These are phyloP conservation scores for Cepaea hortensis DNA, from an alignment of 2,888 invertebrate genomes.

Conservation along the genomic window DNA sequence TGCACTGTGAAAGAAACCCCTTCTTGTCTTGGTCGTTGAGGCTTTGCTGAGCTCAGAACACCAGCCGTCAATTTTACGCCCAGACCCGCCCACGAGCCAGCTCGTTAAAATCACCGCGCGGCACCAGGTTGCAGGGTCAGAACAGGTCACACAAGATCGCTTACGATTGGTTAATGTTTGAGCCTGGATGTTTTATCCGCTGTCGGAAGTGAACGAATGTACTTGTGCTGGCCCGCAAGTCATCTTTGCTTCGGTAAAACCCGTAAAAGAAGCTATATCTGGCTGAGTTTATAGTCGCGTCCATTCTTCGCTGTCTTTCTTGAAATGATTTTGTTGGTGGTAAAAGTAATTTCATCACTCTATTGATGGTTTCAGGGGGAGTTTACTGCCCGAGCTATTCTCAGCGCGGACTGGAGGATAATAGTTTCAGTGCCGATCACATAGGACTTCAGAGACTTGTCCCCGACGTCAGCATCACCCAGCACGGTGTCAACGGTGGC, in stretches of 20 bases:
- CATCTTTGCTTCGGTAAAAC: constrained; percentile 10
- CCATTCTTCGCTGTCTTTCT: constrained; percentile 46
- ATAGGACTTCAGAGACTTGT: constrained; percentile 25
- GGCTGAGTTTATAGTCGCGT: constrained; percentile 40
- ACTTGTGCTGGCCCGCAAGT: constrained; percentile 24
- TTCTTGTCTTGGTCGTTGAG: constrained; percentile 4
- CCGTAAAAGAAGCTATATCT: constrained; percentile 43
- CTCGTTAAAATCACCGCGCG: constrained; percentile 16
- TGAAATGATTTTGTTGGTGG: constrained; percentile 53
- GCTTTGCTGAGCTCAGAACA: background rate
- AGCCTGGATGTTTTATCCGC: constrained; percentile 23
- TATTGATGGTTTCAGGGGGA: constrained; percentile 52
- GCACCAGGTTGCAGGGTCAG: constrained; percentile 28
- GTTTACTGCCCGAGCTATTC: constrained; percentile 45
- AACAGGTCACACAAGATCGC: constrained; percentile 16
- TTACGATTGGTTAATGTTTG: constrained; percentile 37
- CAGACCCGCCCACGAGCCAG: constrained; percentile 9
- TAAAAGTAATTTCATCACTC: constrained; percentile 53
- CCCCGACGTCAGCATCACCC: constrained; percentile 8
- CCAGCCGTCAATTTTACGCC: constrained; percentile 15
- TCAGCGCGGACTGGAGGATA: constrained; percentile 34
- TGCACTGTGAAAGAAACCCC: background rate
- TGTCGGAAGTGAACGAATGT: constrained; percentile 39
- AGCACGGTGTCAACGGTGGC: constrained; percentile 21
- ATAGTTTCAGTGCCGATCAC: constrained; percentile 24